A percentile compares a stretch with the other conserved stretches of the same genome.
These are phyloP conservation scores for Terrapene triunguis DNA, from an alignment of 2,113 vertebrate species.

Conservation along the genomic window DNA sequence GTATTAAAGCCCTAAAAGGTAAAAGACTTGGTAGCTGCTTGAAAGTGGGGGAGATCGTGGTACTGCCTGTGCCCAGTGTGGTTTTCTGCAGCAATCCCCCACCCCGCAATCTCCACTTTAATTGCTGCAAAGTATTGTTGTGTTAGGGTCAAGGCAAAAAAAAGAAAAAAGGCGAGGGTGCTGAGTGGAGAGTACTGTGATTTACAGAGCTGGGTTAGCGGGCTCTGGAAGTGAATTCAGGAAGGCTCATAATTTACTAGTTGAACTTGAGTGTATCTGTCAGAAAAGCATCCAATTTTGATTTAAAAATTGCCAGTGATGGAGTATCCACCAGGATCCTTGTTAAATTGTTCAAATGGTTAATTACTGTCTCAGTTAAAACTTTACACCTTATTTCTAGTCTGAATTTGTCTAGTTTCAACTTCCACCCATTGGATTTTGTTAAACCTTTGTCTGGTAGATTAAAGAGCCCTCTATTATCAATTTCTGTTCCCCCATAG, in stretches of 20 bases:
- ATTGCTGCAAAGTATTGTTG: fast-evolving
- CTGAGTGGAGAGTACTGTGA: not conserved
- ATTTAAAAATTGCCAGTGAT: not conserved
- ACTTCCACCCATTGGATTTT: not conserved
- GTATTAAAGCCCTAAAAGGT: not conserved
- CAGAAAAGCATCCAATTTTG: not conserved
- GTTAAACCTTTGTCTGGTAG: not conserved
- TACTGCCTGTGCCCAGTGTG: not conserved
- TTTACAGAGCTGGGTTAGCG: not conserved
- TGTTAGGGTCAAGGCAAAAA: too few relatives aligned
- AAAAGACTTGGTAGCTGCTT: slow-evolving; percentile 47
- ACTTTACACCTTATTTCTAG: not conserved
- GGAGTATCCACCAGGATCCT: not conserved
- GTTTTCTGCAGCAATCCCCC: not conserved
- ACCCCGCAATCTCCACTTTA: not conserved
- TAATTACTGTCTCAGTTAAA: not conserved
- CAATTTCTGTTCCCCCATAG: not conserved
- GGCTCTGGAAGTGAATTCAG: not conserved
- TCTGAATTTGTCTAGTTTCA: not conserved
- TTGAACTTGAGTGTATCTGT: not conserved
- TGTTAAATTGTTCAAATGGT: not conserved
- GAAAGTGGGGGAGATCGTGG: not conserved
- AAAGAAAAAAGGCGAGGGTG: not conserved
- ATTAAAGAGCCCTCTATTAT: not conserved
- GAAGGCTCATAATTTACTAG: not conserved